phyloP scores from a whole-genome alignment of 2,113 vertebrate species.

The Garra rufa region DNA sequence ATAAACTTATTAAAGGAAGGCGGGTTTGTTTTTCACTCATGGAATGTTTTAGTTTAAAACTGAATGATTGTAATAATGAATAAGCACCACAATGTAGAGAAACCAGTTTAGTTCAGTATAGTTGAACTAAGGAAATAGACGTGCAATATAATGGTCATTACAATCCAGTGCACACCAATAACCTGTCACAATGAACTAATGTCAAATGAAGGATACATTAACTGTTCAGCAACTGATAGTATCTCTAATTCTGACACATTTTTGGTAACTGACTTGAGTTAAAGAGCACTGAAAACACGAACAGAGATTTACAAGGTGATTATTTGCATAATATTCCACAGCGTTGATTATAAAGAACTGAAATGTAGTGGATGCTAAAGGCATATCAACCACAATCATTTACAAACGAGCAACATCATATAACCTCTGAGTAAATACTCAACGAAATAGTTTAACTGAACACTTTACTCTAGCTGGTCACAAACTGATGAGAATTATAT shows the following conservation, averaged over 20 bases:
- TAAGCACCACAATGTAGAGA: background rate
- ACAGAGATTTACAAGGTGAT: background rate
- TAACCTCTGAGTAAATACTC: background rate
- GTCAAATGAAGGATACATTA: background rate
- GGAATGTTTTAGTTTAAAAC: background rate
- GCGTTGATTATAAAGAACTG: background rate
- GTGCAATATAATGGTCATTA: background rate
- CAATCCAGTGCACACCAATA: background rate
- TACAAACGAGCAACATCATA: background rate
- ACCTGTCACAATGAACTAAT: background rate
- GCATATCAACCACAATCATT: constrained; percentile 50
- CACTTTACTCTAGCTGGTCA: background rate
- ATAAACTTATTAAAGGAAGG: too few species aligned
- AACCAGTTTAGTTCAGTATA: background rate
- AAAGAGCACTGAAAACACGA: background rate
- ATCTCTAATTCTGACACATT: background rate
- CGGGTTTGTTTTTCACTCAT: too few species aligned
- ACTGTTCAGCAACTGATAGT: background rate
- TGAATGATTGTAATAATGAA: background rate
- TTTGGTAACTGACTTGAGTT: background rate
- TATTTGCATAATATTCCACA: background rate
- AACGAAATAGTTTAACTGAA: too few species aligned
- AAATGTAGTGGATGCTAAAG: background rate
- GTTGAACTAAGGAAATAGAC: background rate
- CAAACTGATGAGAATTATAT: background rate